Percentiles rank a stretch among this genome's conserved stretches.
phyloP scores from a whole-genome alignment of 64 coral and sea anemone species.

The Montipora foliosa region DNA sequence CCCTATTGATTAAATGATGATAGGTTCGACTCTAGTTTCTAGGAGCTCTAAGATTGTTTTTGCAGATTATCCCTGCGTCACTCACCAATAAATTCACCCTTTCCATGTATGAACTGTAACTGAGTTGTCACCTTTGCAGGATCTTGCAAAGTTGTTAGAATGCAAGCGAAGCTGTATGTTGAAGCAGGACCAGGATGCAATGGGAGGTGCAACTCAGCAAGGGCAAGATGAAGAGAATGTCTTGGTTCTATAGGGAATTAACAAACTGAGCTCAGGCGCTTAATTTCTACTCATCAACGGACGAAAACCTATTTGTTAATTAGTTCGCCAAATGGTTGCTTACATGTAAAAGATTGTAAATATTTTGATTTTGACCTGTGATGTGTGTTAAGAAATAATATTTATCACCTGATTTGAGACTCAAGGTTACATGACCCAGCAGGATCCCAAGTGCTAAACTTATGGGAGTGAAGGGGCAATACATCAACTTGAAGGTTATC shows the following conservation, averaged over 20 bases:
- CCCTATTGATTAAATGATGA: too few species aligned
- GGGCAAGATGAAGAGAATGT: constrained; percentile 57
- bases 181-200: constrained; percentile 13
- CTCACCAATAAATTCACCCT: too few species aligned
- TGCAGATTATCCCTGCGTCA: too few species aligned
- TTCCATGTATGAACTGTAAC: too few species aligned
- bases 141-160: constrained; percentile 75
- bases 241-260: constrained; percentile 35
- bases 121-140: constrained; percentile 13
- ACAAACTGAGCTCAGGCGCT: not conserved
- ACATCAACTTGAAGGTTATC: too few species aligned
- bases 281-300: not conserved
- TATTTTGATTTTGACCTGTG: not conserved
- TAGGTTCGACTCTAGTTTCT: too few species aligned
- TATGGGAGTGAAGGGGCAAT: too few species aligned
- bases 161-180: constrained; percentile 76
- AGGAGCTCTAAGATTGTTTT: too few species aligned
- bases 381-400: not conserved
- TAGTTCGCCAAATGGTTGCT: not conserved
- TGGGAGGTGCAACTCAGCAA: not conserved
- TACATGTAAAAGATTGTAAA: not conserved
- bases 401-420: too few species aligned
- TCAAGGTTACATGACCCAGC: too few species aligned
- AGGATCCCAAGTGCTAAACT: too few species aligned
- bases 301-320: not conserved